Base-by-base conservation (phyloP, 2,888 invertebrate species). In the Cabera pusaria region DNA sequence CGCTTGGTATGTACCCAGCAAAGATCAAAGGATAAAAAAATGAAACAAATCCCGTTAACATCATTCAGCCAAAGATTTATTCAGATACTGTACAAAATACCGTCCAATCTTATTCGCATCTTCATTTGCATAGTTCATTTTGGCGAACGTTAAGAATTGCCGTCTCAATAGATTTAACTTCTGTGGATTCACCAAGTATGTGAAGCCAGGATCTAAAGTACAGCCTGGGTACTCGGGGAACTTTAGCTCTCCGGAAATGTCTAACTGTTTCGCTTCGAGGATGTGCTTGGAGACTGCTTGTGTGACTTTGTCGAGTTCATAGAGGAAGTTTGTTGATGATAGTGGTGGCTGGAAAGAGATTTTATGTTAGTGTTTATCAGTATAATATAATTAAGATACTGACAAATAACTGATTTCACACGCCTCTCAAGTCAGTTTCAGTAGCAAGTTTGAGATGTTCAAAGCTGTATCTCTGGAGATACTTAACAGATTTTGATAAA, bases 91-190 rank as follows among this genome's bases (percentile, higher is more conserved):
- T 67, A 98, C 93, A 91, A 95, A 99, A 72, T 97, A 91, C 49
- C 93, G 91, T 0, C 95, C 93, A 42, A 97, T 93, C 65, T 93
- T 93, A 12, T 84, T 86, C 0, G 90, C 74, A 25, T 91, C 80
- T 50, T 92, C 91, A 63, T 93, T 84, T 46, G 90, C 71, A 81
- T 93, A 94, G 67, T 96, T 95, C 90, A 94, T 93, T 81, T 97
- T 97, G 6, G 95, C 95, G 67, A 96, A 98, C 0, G 93, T 95
- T 3, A 98, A 87, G 80, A 98, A 99, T 70, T 98, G 98, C 47
- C 97, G 90, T 46, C 97, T 85, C 16, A 97, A 77, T 47, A 94
- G 90, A 44, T 95, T 91, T 18, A 98, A 74, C 59, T 57, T 89
- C 23, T 77, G 85, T 0, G 85, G 77, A 23, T 68, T 84, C 0